These are phyloP conservation scores for Oncorhynchus nerka DNA, from an alignment of 2,113 vertebrate species.

Conservation along the genomic window DNA sequence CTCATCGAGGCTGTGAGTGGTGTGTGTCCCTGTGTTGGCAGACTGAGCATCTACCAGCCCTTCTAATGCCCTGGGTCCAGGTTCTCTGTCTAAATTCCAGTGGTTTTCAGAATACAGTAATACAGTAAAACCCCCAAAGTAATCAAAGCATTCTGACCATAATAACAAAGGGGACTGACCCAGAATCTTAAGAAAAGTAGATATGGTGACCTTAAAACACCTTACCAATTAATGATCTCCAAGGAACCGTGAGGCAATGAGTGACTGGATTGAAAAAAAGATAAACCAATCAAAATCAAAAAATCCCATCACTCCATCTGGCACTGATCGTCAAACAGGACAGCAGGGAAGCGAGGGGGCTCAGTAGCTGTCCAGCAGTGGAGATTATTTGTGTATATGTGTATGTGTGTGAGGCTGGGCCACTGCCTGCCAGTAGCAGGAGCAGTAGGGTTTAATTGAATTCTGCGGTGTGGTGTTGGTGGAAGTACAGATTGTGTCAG, in stretches of 20 bases:
- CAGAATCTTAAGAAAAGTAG: not conserved
- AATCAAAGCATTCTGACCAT: conserved; percentile 30
- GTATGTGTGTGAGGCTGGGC: not conserved
- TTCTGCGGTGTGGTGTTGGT: not conserved
- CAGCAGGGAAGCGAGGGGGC: conserved; percentile 19
- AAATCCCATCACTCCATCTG: conserved; percentile 65
- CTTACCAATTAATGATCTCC: conserved; percentile 13
- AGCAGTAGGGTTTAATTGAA: not conserved
- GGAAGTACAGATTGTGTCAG: conserved; percentile 22
- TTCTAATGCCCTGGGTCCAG: conserved; percentile 11
- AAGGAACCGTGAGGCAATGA: conserved; percentile 1
- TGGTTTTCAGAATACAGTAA: conserved; percentile 5
- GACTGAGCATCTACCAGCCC: not conserved
- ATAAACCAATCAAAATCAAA: conserved; percentile 51
- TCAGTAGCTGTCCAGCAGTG: conserved; percentile 45
- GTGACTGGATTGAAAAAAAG: conserved; percentile 21
- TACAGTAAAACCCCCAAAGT: conserved; percentile 18
- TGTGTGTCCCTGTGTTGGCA: not conserved
- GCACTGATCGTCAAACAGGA: conserved; percentile 36
- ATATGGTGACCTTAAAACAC: conserved; percentile 11
- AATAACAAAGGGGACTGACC: conserved; percentile 15
- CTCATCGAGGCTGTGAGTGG: conserved; percentile 1
- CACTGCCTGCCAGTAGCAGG: not conserved
- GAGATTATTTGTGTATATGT: conserved; percentile 16
- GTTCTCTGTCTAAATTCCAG: not conserved